These are phyloP conservation scores for Bos javanicus DNA, from an alignment of 2,113 vertebrate species.

Conservation along the genomic window DNA sequence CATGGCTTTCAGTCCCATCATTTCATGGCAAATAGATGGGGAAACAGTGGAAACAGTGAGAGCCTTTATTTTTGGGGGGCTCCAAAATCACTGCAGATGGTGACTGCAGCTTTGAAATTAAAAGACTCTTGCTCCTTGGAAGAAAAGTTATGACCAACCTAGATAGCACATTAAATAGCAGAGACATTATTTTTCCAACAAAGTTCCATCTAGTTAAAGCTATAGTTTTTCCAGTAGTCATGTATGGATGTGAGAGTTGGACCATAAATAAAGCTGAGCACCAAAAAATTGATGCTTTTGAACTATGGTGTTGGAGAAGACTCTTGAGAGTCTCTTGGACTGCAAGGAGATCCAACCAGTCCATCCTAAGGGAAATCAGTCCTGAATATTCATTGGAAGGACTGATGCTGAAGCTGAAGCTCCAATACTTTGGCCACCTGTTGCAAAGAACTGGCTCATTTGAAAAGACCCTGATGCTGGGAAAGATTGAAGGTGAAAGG, in stretches of 20 bases:
- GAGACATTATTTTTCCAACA: background rate
- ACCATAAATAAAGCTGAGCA: background rate
- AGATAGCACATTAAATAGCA: background rate
- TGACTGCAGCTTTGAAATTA: background rate
- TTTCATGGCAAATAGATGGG: background rate
- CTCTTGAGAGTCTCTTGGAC: background rate
- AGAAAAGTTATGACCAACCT: background rate
- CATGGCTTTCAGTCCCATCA: background rate
- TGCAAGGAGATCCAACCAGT: background rate
- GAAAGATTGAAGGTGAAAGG: background rate
- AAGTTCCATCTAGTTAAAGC: background rate
- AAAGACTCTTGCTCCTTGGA: background rate
- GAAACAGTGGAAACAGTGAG: background rate
- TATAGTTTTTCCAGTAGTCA: background rate
- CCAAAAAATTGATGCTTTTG: background rate
- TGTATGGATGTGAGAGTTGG: background rate
- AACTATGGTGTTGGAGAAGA: background rate
- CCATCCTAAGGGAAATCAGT: background rate
- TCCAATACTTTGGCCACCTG: background rate
- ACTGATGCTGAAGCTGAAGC: background rate
- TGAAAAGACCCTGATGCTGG: background rate
- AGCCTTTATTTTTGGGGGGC: background rate
- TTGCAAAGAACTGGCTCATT: background rate
- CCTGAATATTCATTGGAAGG: background rate
- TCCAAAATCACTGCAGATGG: background rate